phyloP scores from a whole-genome alignment of 2,113 vertebrate species.

The Perognathus longimembris region DNA sequence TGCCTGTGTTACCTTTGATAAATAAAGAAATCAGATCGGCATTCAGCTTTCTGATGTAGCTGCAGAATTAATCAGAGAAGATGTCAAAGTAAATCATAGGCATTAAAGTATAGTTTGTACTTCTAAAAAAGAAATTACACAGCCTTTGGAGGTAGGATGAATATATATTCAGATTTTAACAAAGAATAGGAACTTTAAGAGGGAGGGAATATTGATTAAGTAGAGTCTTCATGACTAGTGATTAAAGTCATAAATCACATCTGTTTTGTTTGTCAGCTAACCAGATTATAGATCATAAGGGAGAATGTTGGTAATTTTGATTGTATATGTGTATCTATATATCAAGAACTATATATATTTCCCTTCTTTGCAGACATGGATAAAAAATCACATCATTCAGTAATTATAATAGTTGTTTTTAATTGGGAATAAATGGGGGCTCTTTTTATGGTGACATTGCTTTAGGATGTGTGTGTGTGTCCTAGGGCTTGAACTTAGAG shows the following conservation, averaged over 20 bases:
- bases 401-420: constrained; percentile 25
- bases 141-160: constrained; percentile 52
- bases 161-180: constrained; percentile 63
- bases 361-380: background rate
- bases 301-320: constrained; percentile 53
- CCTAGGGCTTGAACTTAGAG: too few relatives aligned
- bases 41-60: constrained; percentile 70
- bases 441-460: constrained; percentile 40
- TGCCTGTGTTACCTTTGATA: constrained; percentile 71
- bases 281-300: constrained; percentile 54
- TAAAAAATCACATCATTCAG: constrained; percentile 8
- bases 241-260: constrained; percentile 64
- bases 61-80: constrained; percentile 76
- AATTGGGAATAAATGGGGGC: background rate
- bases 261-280: constrained; percentile 47
- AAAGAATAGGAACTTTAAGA: constrained; percentile 56
- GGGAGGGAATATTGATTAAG: constrained; percentile 62
- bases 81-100: constrained; percentile 77
- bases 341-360: background rate
- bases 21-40: constrained; percentile 73
- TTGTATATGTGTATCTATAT: background rate
- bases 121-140: constrained; percentile 63
- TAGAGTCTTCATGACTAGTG: constrained; percentile 55
- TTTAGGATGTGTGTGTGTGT: background rate
- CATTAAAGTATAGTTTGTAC: constrained; percentile 62